Conservation (phyloP, 2,797 vertebrate species). For the Tolypeutes matacus region DNA sequence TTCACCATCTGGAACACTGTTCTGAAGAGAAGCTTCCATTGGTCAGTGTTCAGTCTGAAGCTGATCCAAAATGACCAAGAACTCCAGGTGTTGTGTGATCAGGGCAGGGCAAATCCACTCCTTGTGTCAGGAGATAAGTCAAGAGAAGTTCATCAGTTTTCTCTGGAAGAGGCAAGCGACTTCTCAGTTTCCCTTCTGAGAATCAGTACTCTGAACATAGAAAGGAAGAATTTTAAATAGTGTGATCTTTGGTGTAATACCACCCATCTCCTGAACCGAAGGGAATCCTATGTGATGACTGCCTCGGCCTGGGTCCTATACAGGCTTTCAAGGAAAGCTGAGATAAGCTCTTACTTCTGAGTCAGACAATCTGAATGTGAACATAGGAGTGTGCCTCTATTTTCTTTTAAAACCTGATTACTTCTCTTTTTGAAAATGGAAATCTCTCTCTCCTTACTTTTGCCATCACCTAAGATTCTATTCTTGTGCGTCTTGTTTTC, state of each 20-base stretch:
- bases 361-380: neutral
- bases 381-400: neutral
- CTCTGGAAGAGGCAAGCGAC: neutral
- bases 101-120: neutral
- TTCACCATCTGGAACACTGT: neutral
- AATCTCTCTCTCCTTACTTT: neutral
- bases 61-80: neutral
- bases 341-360: neutral
- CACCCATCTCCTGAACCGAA: neutral
- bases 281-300: neutral
- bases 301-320: neutral
- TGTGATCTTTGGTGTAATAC: neutral
- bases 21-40: neutral
- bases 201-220: neutral
- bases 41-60: neutral
- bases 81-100: neutral
- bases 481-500: neutral
- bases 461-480: neutral
- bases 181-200: neutral
- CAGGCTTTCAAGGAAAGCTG: neutral
- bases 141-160: neutral
- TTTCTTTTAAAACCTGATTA: neutral
- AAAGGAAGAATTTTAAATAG: neutral
- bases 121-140: neutral
- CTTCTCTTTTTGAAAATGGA: neutral